Evolutionary conservation across 2,888 invertebrate genomes (phyloP).

Genomic region (Romanomermis culicivorax): DNA sequence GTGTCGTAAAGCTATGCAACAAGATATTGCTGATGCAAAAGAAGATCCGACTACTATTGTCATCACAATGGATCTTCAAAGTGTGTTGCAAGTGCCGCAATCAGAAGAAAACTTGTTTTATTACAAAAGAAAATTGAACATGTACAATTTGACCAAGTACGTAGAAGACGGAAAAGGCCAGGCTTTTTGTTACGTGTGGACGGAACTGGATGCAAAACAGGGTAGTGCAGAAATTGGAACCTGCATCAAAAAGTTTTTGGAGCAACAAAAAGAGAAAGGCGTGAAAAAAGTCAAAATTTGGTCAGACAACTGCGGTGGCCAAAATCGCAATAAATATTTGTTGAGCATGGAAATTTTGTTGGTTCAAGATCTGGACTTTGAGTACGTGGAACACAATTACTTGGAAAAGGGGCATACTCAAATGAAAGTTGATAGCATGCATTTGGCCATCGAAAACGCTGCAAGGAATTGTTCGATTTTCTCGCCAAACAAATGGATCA

Average conservation of each 20-base stretch:
- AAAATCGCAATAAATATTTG: background rate
- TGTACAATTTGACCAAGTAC: background rate
- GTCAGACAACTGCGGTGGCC: background rate
- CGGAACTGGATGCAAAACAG: background rate
- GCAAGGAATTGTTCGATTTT: background rate
- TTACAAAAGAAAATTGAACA: background rate
- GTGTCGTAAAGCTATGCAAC: background rate
- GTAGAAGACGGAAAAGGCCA: background rate
- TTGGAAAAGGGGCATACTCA: background rate
- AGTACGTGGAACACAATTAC: background rate
- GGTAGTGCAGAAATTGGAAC: background rate
- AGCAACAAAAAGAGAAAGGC: too few species aligned
- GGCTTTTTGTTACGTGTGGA: background rate
- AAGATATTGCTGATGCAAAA: background rate
- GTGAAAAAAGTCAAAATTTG: background rate
- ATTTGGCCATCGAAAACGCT: background rate
- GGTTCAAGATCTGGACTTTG: background rate
- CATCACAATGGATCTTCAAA: background rate
- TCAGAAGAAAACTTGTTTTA: background rate
- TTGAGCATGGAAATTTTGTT: background rate
- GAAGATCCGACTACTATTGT: background rate
- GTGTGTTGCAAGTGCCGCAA: background rate
- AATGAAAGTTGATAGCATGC: conserved; percentile 2
- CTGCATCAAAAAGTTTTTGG: background rate
- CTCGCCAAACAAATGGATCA: background rate